Evolutionary conservation across 2,888 invertebrate genomes (phyloP).

Genomic region (Argyresthia albistria): DNA sequence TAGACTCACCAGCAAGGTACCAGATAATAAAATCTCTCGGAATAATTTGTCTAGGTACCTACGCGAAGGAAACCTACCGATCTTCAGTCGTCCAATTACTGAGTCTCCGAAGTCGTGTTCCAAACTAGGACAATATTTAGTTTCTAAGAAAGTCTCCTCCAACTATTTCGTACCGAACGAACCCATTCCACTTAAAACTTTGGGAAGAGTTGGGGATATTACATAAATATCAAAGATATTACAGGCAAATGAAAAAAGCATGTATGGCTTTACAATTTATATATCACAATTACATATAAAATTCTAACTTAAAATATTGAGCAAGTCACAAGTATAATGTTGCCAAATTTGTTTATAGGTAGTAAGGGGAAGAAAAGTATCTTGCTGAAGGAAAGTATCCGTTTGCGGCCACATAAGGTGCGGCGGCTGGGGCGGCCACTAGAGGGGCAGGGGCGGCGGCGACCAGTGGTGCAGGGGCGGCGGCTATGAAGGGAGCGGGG

Average conservation of each 20-base stretch:
- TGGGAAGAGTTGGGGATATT: too few species aligned
- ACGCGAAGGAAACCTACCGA: too few species aligned
- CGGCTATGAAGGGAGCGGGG: slow-evolving; percentile 19
- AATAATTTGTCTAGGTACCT: too few species aligned
- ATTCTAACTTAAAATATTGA: slow-evolving; percentile 29
- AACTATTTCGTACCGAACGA: too few species aligned
- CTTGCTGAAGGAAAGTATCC: slow-evolving; percentile 12
- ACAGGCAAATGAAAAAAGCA: neutral
- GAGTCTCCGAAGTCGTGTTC: too few species aligned
- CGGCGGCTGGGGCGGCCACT: slow-evolving; percentile 12
- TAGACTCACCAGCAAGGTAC: too few species aligned
- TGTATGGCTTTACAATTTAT: neutral
- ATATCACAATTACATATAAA: slow-evolving; percentile 18
- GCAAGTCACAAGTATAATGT: slow-evolving; percentile 64
- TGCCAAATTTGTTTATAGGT: slow-evolving; percentile 57
- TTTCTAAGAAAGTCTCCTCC: too few species aligned
- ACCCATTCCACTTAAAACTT: neutral
- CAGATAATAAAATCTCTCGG: too few species aligned
- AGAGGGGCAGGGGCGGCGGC: slow-evolving; percentile 21
- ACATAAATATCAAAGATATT: too few species aligned
- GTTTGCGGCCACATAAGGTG: slow-evolving; percentile 19
- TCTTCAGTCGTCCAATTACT: too few species aligned
- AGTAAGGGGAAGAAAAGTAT: slow-evolving; percentile 48
- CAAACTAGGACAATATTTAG: too few species aligned
- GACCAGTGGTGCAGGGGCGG: slow-evolving; percentile 8